Base-by-base conservation (phyloP, 2,113 vertebrate species). In the Oxyura jamaicensis region DNA sequence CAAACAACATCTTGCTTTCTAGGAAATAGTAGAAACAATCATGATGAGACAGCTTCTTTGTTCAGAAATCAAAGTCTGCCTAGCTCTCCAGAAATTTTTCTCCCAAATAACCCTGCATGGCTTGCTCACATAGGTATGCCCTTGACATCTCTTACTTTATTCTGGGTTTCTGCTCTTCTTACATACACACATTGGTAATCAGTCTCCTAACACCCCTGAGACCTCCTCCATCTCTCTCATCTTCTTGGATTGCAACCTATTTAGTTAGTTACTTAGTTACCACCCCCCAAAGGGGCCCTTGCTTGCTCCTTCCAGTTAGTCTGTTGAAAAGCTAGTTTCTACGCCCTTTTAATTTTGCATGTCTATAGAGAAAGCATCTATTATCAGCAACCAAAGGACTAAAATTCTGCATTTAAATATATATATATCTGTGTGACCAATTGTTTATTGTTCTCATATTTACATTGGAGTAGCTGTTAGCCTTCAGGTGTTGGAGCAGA, bases 231-330 rank as follows among this genome's bases (percentile, higher is more conserved):
- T 82, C 84, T 84, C 92, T 83, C 88, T 95, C 89, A 91, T 97
- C 93, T 91, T 95, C 94, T 85, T 89, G 71, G 95, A 95, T 92
- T 95, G 94, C 93, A 95, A 65, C 77, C 91, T 93, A 89, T 92
- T 96, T 96, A 97, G 91, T 95, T 95, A 95, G 96, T 96, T 97
- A 91, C 92, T 96, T 96, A 88, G 96, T 78, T 96, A 97, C 88
- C 88, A 88, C 91, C 88, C 92, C 94, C 92, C 93, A 86, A 87
- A 94, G 96, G 90, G 72, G 53, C 78, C 53, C 66, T 94, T 65
- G 33, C 65, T 83, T 65, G 33, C 88, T 94, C 58, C 83, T 86
- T 95, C 68, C 68, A 88, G 88, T 95, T 78, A 84, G 92, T 46
- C 56, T 60, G 60, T 82, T 67, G 68, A 72, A 91, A 79, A 95